These are phyloP conservation scores for Orbicella faveolata DNA, from an alignment of 64 coral and sea anemone genomes.

Conservation along the genomic window DNA sequence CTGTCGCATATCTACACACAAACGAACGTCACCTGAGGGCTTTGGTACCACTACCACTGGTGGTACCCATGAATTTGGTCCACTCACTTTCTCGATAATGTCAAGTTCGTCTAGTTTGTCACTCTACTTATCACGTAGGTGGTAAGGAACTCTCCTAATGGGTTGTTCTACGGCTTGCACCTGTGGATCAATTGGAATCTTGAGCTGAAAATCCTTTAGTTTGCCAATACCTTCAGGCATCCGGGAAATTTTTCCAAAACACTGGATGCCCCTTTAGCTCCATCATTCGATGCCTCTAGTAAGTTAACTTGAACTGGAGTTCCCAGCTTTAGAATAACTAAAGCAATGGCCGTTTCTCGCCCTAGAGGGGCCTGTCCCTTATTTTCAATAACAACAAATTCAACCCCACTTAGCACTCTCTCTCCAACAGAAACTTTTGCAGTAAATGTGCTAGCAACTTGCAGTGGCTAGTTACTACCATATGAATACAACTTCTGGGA, in stretches of 20 bases:
- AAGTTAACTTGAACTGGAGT: no score
- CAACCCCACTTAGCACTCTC: no score
- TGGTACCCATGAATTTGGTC: conserved; percentile 44
- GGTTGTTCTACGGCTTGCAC: conserved; percentile 2
- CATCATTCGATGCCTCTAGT: no score
- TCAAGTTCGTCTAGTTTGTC: conserved; percentile 30
- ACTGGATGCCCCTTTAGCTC: background rate
- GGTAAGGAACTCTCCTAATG: conserved; percentile 22
- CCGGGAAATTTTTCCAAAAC: conserved; percentile 36
- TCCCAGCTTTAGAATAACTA: no score
- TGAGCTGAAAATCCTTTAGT: conserved; percentile 53
- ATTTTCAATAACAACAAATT: no score
- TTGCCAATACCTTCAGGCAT: conserved; percentile 57
- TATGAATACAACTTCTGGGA: no score
- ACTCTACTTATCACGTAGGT: conserved; percentile 47
- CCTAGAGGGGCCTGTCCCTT: no score
- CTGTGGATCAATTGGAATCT: conserved; percentile 3
- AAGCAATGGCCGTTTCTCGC: no score
- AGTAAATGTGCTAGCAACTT: no score
- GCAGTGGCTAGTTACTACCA: no score
- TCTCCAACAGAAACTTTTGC: no score
- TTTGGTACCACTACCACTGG: conserved; percentile 32
- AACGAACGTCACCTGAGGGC: conserved; percentile 15
- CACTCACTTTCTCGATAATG: conserved; percentile 33
- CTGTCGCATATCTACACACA: conserved; percentile 45